These are phyloP conservation scores for Pipistrellus kuhlii DNA, from an alignment of 2,797 vertebrate genomes.

Conservation along the genomic window DNA sequence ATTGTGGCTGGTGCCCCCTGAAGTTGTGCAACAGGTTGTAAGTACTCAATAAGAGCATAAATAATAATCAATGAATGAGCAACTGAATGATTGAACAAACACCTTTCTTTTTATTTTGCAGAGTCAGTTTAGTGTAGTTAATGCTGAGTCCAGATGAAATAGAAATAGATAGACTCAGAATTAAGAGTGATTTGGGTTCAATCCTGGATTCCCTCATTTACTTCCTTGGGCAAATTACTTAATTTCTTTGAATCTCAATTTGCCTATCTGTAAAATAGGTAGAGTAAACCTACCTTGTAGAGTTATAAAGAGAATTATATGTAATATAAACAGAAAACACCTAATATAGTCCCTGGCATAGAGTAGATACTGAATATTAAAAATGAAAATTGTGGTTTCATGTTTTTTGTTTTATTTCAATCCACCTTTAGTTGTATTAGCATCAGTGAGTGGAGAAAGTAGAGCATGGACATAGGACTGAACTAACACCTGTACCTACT, in stretches of 20 bases:
- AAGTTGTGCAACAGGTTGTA: neutral
- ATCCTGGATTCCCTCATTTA: neutral
- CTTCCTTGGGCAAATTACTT: neutral
- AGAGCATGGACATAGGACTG: neutral
- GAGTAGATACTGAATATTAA: slow-evolving; percentile 8
- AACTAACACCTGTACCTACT: neutral
- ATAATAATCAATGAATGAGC: neutral
- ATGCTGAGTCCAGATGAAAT: neutral
- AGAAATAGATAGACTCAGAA: neutral
- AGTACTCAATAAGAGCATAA: neutral
- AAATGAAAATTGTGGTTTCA: neutral
- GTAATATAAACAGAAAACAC: neutral
- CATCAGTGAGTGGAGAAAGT: neutral
- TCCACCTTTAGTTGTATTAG: neutral
- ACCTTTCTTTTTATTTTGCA: slow-evolving; percentile 27
- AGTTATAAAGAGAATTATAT: neutral
- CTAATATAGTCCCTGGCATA: neutral
- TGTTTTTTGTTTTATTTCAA: neutral
- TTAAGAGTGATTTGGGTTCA: slow-evolving; percentile 22
- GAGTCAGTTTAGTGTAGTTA: slow-evolving; percentile 18
- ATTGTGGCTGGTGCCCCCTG: neutral
- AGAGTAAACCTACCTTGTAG: neutral
- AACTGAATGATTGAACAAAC: neutral
- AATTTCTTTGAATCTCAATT: slow-evolving; percentile 52
- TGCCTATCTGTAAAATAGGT: slow-evolving; percentile 9